phyloP scores from a whole-genome alignment of 2,797 vertebrate species.

The Artibeus jamaicensis region DNA sequence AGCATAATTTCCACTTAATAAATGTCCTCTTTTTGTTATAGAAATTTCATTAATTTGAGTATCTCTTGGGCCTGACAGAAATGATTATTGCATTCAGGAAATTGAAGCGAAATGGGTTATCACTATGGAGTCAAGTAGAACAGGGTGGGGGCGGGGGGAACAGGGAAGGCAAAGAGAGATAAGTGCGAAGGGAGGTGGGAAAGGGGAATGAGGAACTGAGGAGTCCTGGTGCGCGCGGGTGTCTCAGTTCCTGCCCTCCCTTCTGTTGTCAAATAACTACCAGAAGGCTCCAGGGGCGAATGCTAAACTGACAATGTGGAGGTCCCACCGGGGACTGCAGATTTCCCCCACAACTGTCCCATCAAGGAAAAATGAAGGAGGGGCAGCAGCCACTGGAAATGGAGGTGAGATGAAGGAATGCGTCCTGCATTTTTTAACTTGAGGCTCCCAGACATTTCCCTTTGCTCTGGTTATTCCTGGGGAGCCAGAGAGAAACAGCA shows the following conservation, averaged over 20 bases:
- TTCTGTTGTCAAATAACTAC: background rate
- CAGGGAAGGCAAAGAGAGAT: background rate
- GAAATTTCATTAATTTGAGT: slow-evolving; percentile 59
- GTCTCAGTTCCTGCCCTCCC: background rate
- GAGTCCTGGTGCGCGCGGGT: accelerated
- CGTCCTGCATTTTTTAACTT: background rate
- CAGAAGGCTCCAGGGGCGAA: background rate
- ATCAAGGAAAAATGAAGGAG: background rate
- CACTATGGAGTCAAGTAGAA: slow-evolving; percentile 6
- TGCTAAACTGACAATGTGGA: accelerated
- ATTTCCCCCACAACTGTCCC: background rate
- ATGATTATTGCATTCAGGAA: slow-evolving; percentile 47
- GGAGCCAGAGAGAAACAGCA: background rate
- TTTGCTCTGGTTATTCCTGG: background rate
- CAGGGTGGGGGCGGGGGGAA: no score
- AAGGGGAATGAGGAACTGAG: background rate
- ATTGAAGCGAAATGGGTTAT: slow-evolving; percentile 41
- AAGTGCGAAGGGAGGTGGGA: background rate
- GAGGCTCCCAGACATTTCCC: slow-evolving; percentile 2
- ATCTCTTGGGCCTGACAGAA: slow-evolving; percentile 38
- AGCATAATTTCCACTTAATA: slow-evolving; percentile 51
- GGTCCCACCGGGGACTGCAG: background rate
- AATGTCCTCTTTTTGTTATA: slow-evolving; percentile 51
- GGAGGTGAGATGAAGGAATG: background rate
- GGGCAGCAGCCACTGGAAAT: accelerated